phyloP scores from a whole-genome alignment of 1,140 invertebrate species.

The Heliothis virescens region DNA sequence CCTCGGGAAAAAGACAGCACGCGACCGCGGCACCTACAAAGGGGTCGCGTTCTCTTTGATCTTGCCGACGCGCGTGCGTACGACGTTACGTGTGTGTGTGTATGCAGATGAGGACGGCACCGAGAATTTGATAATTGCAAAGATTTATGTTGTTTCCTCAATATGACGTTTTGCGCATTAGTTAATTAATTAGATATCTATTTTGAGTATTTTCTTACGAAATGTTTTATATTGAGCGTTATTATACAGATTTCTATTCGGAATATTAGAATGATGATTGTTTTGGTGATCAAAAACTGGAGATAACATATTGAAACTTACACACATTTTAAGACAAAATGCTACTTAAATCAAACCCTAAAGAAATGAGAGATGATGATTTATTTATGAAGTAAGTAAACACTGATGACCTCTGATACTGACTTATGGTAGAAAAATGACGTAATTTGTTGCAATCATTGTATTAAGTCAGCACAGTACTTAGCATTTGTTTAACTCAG shows the following conservation, averaged over 20 bases:
- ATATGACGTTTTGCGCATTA: constrained; percentile 51
- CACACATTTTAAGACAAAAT: too few relatives aligned
- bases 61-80: constrained; percentile 82
- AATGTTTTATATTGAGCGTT: constrained; percentile 19
- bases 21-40: constrained; percentile 81
- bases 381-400: too few relatives aligned
- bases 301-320: background rate
- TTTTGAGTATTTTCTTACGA: constrained; percentile 14
- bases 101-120: constrained; percentile 82
- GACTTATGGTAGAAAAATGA: too few relatives aligned
- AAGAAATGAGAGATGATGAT: too few relatives aligned
- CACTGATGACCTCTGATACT: too few relatives aligned
- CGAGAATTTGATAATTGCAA: constrained; percentile 86
- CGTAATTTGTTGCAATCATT: too few relatives aligned
- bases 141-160: constrained; percentile 78
- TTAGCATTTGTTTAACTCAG: too few relatives aligned
- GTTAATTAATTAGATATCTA: constrained; percentile 43
- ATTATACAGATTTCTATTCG: background rate
- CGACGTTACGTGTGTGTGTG: constrained; percentile 71
- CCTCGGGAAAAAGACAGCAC: constrained; percentile 81
- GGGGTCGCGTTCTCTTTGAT: constrained; percentile 84
- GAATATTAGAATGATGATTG: background rate
- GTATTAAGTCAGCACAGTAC: too few relatives aligned
- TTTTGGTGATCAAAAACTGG: background rate
- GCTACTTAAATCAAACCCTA: too few relatives aligned